Percentiles rank a stretch among this genome's conserved stretches.
Evolutionary conservation across 2,888 invertebrate species (phyloP).

Genomic region (Polyommatus icarus): DNA sequence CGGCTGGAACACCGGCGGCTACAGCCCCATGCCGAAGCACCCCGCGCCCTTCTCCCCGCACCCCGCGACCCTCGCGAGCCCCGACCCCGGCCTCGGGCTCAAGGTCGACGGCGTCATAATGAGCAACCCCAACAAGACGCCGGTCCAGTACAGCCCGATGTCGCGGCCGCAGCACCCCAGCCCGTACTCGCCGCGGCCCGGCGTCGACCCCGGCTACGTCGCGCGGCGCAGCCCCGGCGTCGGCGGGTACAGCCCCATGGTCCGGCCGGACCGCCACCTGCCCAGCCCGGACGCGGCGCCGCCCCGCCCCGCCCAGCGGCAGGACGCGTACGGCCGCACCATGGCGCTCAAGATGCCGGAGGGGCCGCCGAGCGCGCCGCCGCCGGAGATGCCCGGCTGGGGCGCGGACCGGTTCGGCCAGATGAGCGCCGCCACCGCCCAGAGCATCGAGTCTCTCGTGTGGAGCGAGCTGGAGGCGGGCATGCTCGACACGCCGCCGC

Average conservation of each 20-base stretch:
- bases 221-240: constrained; percentile 71
- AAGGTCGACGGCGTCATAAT: constrained; percentile 62
- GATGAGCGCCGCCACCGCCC: constrained; percentile 49
- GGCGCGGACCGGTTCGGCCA: constrained; percentile 60
- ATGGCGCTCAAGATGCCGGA: constrained; percentile 56
- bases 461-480: constrained; percentile 50
- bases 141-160: constrained; percentile 74
- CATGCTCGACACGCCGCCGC: constrained; percentile 62
- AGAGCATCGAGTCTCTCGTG: constrained; percentile 58
- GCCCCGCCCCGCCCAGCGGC: constrained; percentile 51
- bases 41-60: constrained; percentile 72
- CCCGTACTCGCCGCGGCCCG: constrained; percentile 70
- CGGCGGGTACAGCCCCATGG: constrained; percentile 69
- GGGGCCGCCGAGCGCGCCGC: constrained; percentile 52
- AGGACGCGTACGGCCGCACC: constrained; percentile 59
- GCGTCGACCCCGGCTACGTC: constrained; percentile 60
- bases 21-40: constrained; percentile 74
- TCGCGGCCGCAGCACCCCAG: constrained; percentile 71
- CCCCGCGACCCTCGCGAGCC: constrained; percentile 70
- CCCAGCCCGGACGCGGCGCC: constrained; percentile 65
- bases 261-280: constrained; percentile 67
- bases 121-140: constrained; percentile 61
- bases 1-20: constrained; percentile 71
- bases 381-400: constrained; percentile 60
- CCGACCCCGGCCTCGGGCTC: constrained; percentile 64